These are phyloP conservation scores for Halichoeres trimaculatus DNA, from an alignment of 2,113 vertebrate genomes.

Conservation along the genomic window DNA sequence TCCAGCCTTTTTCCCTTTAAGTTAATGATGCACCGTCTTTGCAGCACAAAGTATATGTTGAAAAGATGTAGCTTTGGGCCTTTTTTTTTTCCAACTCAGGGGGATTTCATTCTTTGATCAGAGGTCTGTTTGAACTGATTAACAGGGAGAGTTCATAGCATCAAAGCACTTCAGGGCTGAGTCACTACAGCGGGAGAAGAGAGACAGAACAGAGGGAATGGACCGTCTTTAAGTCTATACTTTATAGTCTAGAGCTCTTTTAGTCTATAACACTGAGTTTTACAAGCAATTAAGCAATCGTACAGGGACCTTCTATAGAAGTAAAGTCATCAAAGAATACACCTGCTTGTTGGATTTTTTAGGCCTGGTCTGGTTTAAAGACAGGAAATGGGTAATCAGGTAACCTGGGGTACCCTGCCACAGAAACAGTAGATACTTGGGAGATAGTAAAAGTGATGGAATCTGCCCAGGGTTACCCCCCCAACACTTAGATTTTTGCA, in stretches of 20 bases:
- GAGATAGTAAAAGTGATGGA: too few species aligned
- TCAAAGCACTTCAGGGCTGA: conserved; percentile 54
- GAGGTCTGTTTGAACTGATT: conserved; percentile 73
- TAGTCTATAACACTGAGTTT: neutral
- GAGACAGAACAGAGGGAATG: conserved; percentile 23
- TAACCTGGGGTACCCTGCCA: neutral
- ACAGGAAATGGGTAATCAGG: neutral
- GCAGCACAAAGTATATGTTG: conserved; percentile 54
- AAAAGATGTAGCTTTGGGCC: conserved; percentile 54
- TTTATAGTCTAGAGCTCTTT: neutral
- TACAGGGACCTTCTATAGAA: neutral
- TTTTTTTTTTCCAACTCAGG: conserved; percentile 32
- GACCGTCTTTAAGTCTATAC: neutral
- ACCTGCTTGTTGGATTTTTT: too few species aligned
- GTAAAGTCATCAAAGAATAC: neutral
- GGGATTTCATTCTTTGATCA: conserved; percentile 71
- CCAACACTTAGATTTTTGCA: too few species aligned
- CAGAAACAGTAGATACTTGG: too few species aligned
- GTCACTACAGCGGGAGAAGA: conserved; percentile 23
- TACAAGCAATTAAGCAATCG: neutral
- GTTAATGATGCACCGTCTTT: conserved; percentile 57
- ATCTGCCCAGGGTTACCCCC: too few species aligned
- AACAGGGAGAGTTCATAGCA: conserved; percentile 57
- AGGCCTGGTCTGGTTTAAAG: neutral
- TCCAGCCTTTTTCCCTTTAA: conserved; percentile 31